Evolutionary conservation across 2,113 vertebrate genomes (phyloP).

Genomic region (Protobothrops flavoviridis): DNA sequence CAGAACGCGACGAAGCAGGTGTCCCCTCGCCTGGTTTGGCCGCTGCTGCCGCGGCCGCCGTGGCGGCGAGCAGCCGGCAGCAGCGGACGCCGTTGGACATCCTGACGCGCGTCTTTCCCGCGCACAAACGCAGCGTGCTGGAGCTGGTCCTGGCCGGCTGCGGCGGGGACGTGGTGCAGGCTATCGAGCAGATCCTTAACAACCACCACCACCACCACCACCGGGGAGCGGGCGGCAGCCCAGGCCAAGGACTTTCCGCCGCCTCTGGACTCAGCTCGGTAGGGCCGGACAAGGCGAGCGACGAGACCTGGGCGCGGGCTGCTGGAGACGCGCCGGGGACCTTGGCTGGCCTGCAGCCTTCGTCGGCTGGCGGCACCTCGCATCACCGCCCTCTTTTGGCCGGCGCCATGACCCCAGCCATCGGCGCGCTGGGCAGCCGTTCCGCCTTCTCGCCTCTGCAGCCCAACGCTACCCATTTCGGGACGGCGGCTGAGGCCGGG

Average conservation of each 20-base stretch:
- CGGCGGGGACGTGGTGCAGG: slow-evolving; percentile 97
- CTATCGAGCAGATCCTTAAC: slow-evolving; percentile 99
- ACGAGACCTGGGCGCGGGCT: slow-evolving; percentile 80
- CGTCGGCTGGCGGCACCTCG: slow-evolving; percentile 72
- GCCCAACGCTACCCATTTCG: slow-evolving; percentile 91
- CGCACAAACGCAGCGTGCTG: slow-evolving; percentile 92
- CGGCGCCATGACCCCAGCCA: slow-evolving; percentile 86
- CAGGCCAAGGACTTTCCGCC: slow-evolving; percentile 28
- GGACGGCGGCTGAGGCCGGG: slow-evolving; percentile 79
- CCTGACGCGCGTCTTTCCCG: slow-evolving; percentile 94
- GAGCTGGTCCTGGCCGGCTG: slow-evolving; percentile 97
- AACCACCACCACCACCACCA: slow-evolving; percentile 66
- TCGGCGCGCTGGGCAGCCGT: slow-evolving; percentile 86
- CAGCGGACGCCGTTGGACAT: slow-evolving; percentile 98
- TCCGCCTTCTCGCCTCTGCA: slow-evolving; percentile 97
- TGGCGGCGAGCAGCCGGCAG: slow-evolving; percentile 71
- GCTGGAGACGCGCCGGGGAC: slow-evolving; percentile 48
- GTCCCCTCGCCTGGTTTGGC: slow-evolving; percentile 75
- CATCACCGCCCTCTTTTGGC: slow-evolving; percentile 86
- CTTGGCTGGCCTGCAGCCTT: slow-evolving; percentile 75
- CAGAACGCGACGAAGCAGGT: slow-evolving; percentile 91
- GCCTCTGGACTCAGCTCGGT: slow-evolving; percentile 54
- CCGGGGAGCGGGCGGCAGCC: neutral
- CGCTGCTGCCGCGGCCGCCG: slow-evolving; percentile 70
- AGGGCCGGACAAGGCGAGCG: slow-evolving; percentile 77